phyloP scores from a whole-genome alignment of 2,888 invertebrate genomes.

The Sipha maydis region DNA sequence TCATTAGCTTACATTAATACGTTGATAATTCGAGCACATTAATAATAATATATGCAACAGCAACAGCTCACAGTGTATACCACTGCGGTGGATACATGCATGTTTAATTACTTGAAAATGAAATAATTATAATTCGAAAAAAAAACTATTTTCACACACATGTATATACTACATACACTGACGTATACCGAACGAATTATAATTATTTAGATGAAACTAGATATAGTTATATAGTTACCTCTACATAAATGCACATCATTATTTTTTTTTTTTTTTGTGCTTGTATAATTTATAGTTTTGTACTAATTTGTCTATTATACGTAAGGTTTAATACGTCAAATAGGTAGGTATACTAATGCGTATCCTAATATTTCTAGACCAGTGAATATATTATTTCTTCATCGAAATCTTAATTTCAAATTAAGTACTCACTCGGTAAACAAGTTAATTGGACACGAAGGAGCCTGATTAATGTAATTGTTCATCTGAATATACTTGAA shows the following conservation, averaged over 20 bases:
- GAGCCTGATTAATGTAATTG: too few species aligned
- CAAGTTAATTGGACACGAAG: too few species aligned
- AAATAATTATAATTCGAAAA: background rate
- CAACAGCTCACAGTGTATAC: background rate
- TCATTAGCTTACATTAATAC: background rate
- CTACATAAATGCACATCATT: background rate
- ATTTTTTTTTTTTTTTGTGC: background rate
- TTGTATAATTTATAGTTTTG: background rate
- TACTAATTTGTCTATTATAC: background rate
- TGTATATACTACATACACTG: background rate
- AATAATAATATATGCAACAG: background rate
- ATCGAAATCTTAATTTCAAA: too few species aligned
- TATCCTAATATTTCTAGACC: too few species aligned
- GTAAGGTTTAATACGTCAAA: background rate
- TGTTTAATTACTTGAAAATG: constrained; percentile 4
- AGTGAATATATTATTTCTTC: too few species aligned
- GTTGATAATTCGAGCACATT: background rate
- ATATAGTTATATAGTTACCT: too few species aligned
- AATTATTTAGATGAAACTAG: background rate
- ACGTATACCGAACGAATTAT: background rate
- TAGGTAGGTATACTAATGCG: background rate
- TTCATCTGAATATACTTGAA: too few species aligned
- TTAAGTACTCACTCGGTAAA: too few species aligned
- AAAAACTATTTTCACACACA: background rate
- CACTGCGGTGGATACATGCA: background rate